A percentile compares a stretch with the other conserved stretches of the same genome.
phyloP scores from a whole-genome alignment of 2,113 vertebrate species.

The Polypterus senegalus region DNA sequence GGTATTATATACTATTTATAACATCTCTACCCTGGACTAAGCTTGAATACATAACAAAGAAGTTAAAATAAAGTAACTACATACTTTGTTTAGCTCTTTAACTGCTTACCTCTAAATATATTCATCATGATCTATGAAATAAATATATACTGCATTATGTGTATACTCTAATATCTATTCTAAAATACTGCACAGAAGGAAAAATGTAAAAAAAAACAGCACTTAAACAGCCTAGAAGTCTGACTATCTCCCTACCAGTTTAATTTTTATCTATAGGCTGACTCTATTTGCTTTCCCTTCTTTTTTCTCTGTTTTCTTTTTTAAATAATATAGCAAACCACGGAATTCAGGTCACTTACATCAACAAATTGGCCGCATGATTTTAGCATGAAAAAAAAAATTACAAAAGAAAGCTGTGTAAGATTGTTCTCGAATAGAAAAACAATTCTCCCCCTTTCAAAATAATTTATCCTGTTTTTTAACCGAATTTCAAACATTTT shows the following conservation, averaged over 20 bases:
- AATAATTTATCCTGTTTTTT: neutral
- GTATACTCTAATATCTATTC: conserved; percentile 22
- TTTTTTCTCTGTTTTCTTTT: conserved; percentile 44
- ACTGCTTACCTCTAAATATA: neutral
- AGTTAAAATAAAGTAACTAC: conserved; percentile 2
- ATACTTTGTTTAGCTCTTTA: no score
- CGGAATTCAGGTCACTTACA: conserved; percentile 87
- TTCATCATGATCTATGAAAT: neutral
- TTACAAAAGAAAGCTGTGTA: conserved; percentile 93
- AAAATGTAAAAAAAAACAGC: conserved; percentile 25
- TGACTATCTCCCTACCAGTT: conserved; percentile 3
- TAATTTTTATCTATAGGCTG: conserved; percentile 12
- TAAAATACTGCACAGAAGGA: conserved; percentile 18
- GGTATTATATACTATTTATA: neutral
- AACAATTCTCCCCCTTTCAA: conserved; percentile 39
- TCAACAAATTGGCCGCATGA: conserved; percentile 96
- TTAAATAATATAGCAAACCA: conserved; percentile 87
- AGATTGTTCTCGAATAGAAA: conserved; percentile 76
- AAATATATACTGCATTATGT: neutral
- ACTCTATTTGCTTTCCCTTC: conserved; percentile 30
- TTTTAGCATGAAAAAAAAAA: conserved; percentile 97
- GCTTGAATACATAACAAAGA: conserved; percentile 9
- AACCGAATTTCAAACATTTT: neutral
- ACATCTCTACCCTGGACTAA: conserved; percentile 3
- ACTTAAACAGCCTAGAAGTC: conserved; percentile 31